Base-by-base conservation (phyloP, 2,888 invertebrate species). In the Anthophora plumipes region DNA sequence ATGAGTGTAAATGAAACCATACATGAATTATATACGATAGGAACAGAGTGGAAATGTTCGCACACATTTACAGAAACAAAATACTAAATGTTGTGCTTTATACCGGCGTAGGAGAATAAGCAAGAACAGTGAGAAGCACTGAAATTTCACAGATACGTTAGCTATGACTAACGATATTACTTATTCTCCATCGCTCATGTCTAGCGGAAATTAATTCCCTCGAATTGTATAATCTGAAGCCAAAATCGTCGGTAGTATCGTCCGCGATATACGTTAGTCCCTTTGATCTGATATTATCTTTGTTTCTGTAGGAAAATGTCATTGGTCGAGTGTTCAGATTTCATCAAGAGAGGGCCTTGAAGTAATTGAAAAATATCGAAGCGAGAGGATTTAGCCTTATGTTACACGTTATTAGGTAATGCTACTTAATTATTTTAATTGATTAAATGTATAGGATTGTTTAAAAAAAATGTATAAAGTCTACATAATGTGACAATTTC, bases 161-260 rank as follows among this genome's bases (percentile, higher is more conserved):
- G n/a, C 67, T 61, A 69, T 41, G 67, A 61, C 54, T 39, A 61
- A 37, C 43, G 67, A 20, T 63, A 79, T 66, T 79, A 82, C 81
- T 73, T 74, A 71, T 60, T 74, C 71, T 59, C 68, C 25, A 70
- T 71, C 52, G 68, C 43, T 70, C 59, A 71, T 46, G 25, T 48
- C 39, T 55, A 11, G 22, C 31, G 63, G 63, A 79, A 85, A 85
- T 80, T 85, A 83, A 85, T 85, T 78, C 75, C 48, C 70, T 52
- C 43, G 50, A 64, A 77, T 80, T 68, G 46, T 54, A 61, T 80
- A 80, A 85, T 83, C 78, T 72, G 80, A 74, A 77, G 73, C 66
- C 68, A 74, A 70, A 77, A 66, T 80, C 77, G 46, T 41, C 55
- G 57, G 57, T 43, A 46, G 55, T 41, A 39, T 43, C 25, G 55